A percentile compares a stretch with the other conserved stretches of the same genome.
Conservation (phyloP, 2,888 invertebrate species). For the Heliconius ethilla region DNA sequence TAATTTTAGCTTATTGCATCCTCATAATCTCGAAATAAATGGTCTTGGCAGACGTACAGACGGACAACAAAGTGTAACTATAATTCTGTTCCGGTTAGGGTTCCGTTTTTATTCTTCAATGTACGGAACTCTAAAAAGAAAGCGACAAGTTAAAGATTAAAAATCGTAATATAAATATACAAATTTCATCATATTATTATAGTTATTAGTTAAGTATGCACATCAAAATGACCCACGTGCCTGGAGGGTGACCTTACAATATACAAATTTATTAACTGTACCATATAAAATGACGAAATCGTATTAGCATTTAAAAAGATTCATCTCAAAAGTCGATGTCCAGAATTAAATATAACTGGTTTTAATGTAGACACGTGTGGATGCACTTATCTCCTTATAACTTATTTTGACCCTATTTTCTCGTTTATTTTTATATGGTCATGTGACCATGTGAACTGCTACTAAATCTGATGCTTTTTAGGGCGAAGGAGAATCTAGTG, state of each 20-base stretch:
- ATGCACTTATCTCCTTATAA: conserved; percentile 9
- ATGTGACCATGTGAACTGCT: too few species aligned
- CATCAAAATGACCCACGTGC: conserved; percentile 31
- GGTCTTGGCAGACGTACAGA: too few species aligned
- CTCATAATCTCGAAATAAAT: too few species aligned
- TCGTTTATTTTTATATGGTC: neutral
- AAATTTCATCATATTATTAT: neutral
- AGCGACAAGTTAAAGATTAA: neutral
- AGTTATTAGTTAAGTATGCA: neutral
- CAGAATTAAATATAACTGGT: conserved; percentile 18
- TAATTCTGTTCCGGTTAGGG: too few species aligned
- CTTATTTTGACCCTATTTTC: neutral
- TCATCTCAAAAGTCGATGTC: conserved; percentile 24
- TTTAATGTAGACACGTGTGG: conserved; percentile 16
- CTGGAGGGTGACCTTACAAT: conserved; percentile 28
- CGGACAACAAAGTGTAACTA: too few species aligned
- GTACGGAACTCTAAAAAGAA: too few species aligned
- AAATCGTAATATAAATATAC: neutral
- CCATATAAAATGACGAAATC: conserved; percentile 6
- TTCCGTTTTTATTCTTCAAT: too few species aligned
- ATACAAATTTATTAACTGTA: conserved; percentile 12
- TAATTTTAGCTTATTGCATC: too few species aligned
- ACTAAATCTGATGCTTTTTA: too few species aligned
- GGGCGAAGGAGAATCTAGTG: too few species aligned
- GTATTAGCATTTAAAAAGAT: conserved; percentile 47